Percentiles rank a stretch among this genome's conserved stretches.
These are phyloP conservation scores for Aspidoscelis tigris DNA, from an alignment of 2,113 vertebrate species.

Conservation along the genomic window DNA sequence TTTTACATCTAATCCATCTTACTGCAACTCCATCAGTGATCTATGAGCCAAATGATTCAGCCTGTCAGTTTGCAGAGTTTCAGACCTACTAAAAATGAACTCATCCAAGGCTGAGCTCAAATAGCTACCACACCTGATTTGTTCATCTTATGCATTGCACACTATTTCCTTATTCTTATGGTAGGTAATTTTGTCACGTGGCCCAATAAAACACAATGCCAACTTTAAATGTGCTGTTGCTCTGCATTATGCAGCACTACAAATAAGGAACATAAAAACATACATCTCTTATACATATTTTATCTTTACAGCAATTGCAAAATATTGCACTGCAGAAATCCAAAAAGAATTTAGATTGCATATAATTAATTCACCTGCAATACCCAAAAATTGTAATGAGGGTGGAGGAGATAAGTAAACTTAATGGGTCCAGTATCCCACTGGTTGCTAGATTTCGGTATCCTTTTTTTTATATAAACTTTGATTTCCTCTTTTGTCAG, in stretches of 20 bases:
- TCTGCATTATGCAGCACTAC: constrained; percentile 40
- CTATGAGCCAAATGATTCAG: constrained; percentile 64
- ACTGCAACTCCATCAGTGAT: constrained; percentile 52
- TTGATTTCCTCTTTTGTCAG: too few species aligned
- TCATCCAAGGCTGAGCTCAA: constrained; percentile 37
- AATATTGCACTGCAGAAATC: constrained; percentile 55
- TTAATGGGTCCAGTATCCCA: too few species aligned
- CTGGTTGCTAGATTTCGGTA: too few species aligned
- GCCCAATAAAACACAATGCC: constrained; percentile 32
- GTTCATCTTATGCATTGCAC: constrained; percentile 28
- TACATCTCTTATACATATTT: background rate
- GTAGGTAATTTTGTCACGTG: constrained; percentile 31
- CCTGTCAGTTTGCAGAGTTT: constrained; percentile 56
- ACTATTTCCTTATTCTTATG: constrained; percentile 39
- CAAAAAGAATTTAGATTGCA: constrained; percentile 37
- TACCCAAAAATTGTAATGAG: too few species aligned
- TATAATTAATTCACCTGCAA: constrained; percentile 27
- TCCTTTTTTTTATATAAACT: too few species aligned
- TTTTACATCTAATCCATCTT: constrained; percentile 61
- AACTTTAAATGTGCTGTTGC: constrained; percentile 36
- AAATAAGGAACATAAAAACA: constrained; percentile 41
- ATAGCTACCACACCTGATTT: constrained; percentile 2
- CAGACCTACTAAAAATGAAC: constrained; percentile 50
- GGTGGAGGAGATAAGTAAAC: too few species aligned
- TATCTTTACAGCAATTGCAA: constrained; percentile 20